Evolutionary conservation across 64 coral and sea anemone species (phyloP), one percentile per base, ranked within the genome.

Genomic region (Stichodactyla helianthus): DNA sequence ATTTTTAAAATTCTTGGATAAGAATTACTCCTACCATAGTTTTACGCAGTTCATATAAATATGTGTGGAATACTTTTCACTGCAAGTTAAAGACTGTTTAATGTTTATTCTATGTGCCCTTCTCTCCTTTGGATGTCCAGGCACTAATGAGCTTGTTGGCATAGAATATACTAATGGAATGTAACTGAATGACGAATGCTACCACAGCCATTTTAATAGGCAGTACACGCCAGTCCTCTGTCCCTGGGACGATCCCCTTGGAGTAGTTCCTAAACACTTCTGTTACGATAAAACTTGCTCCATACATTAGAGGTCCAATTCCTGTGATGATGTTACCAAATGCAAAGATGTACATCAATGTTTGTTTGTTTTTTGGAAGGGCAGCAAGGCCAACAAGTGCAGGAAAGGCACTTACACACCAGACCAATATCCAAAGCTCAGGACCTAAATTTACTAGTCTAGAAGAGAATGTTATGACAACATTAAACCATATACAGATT

Each of bases 291-390:
- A 78, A 67, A 56, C 87, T 86, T 12, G 90, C 87, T 59, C 97
- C 97, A 93, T 83, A 99, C 13, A 57, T 84, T 77, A 99, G 54
- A n/a, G 97, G 93, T 3, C 44, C 93, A 59, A 99, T 52, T 25
- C 97, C 97, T 78, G 88, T 52, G 5, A 99, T 0, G 27, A 99
- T 22, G 82, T 79, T 88, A 81, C 93, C 97, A 88, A 92, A 88
- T 16, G 74, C 85, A 91, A 89, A 93, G 35, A 87, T 20, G 17
- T 91, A 89, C 53, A 99, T 65, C 88, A 90, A 51, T 52, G 84
- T 95, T 59, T 54, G 25, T 83, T 95, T 92, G 86, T 99, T 99
- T 52, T 91, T 99, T 50, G 90, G 88, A n/a, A 99, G 90, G 53
- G 93, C 89, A 53, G 59, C 18, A 4, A 99, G 88, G 64, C 97